These are phyloP conservation scores for Oreamnos americanus DNA, from an alignment of 2,113 vertebrate species.

Conservation along the genomic window DNA sequence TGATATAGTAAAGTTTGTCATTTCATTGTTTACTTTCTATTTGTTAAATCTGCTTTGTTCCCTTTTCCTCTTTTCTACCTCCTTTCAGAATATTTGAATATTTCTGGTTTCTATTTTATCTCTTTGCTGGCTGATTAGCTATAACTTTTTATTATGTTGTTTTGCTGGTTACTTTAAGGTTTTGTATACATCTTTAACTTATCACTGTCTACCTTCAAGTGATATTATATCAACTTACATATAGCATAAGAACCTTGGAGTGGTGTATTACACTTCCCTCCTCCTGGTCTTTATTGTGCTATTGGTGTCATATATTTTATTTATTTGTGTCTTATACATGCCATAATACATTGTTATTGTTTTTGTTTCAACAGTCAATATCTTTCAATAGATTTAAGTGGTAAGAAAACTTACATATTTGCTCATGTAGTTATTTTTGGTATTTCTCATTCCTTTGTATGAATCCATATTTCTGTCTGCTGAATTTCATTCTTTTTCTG, in stretches of 20 bases:
- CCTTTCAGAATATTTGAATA: background rate
- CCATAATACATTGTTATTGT: background rate
- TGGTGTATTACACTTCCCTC: background rate
- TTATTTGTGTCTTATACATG: background rate
- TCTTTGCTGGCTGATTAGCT: background rate
- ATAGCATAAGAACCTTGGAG: background rate
- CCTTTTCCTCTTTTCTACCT: background rate
- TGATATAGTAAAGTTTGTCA: background rate
- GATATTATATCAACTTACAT: background rate
- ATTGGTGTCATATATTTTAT: background rate
- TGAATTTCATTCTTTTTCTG: background rate
- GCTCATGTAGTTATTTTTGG: background rate
- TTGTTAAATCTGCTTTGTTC: background rate
- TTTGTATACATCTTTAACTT: background rate
- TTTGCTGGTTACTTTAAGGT: background rate
- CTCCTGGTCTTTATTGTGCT: background rate
- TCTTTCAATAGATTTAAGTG: background rate
- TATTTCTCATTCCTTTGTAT: background rate
- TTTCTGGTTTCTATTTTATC: background rate
- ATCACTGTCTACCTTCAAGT: background rate
- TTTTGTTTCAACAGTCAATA: background rate
- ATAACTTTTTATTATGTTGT: background rate
- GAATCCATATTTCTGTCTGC: background rate
- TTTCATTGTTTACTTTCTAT: background rate
- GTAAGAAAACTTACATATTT: background rate